These are phyloP conservation scores for Cyclophora albipunctata DNA, from an alignment of 2,888 invertebrate species.

Conservation along the genomic window DNA sequence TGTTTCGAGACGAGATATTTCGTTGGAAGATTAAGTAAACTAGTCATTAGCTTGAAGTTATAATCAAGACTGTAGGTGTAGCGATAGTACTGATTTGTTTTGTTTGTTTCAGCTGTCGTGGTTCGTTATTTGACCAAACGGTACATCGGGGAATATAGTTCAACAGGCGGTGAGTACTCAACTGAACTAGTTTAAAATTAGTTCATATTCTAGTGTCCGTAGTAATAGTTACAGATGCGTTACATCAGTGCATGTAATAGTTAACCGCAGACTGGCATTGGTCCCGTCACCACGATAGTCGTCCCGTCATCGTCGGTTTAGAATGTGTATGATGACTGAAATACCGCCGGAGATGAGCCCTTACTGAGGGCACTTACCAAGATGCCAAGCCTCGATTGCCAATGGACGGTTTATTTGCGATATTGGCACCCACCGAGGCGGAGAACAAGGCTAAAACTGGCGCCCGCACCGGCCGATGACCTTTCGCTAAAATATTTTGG, in stretches of 20 bases:
- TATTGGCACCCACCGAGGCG: slow-evolving; percentile 57
- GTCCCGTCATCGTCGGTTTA: slow-evolving; percentile 11
- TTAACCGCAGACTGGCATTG: slow-evolving; percentile 18
- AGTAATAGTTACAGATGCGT: slow-evolving; percentile 1
- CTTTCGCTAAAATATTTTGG: slow-evolving; percentile 27
- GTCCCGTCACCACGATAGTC: slow-evolving; percentile 19
- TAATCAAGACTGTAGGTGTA: slow-evolving; percentile 17
- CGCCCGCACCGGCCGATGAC: slow-evolving; percentile 57
- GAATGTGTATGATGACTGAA: slow-evolving; percentile 20
- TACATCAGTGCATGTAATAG: slow-evolving; percentile 18
- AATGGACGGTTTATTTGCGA: slow-evolving; percentile 70
- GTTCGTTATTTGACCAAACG: slow-evolving; percentile 85
- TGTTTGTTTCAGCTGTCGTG: slow-evolving; percentile 82
- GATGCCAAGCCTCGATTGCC: slow-evolving; percentile 61
- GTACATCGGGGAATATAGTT: slow-evolving; percentile 87
- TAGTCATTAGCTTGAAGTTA: not conserved
- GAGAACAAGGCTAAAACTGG: slow-evolving; percentile 54
- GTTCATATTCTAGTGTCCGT: slow-evolving; percentile 1
- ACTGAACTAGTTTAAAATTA: not conserved
- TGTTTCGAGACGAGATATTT: slow-evolving; percentile 45
- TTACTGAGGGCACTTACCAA: slow-evolving; percentile 48
- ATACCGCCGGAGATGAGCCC: slow-evolving; percentile 41
- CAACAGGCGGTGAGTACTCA: slow-evolving; percentile 80
- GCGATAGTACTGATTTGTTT: slow-evolving; percentile 20
- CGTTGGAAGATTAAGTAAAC: slow-evolving; percentile 38